Evolutionary conservation across 2,888 invertebrate genomes (phyloP), one percentile per base, ranked within the genome.

Genomic region (Pantelozetes paolii): DNA sequence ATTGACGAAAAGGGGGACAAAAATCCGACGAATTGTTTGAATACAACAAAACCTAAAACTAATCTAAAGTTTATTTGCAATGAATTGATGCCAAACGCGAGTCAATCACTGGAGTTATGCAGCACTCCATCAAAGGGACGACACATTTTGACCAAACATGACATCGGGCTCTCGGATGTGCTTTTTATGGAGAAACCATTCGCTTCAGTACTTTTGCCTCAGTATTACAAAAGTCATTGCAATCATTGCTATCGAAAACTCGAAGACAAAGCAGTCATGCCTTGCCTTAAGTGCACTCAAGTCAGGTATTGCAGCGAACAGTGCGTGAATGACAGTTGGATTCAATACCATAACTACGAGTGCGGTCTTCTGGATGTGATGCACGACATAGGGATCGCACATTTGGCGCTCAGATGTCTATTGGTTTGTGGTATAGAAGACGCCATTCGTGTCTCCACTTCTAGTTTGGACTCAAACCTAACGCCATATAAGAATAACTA

Each of bases 131-230:
- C 62, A 30, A 62, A 62, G 26, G 62, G 62, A 18, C 28, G 62
- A 2, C 26, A 62, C 18, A 62, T 62, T 32, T 40, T 74, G 75
- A 86, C 90, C 0, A 85, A 83, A 15, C 83, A 84, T 75, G 81
- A 83, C 42, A 84, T 90, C 2, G 81, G 83, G 11, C 84, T 86
- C 67, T 91, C 91, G 0, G 89, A 91, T 78, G 84, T 90, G 0
- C 82, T 96, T 50, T 90, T 93, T 81, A 85, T 88, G 0, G 95
- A 95, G 82, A 87, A 88, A 78, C 90, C 94, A 0, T 90, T 89
- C 81, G 87, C 90, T 0, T 90, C 90, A 82, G 90, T 92, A 1
- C 87, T 76, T 81, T 89, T 81, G 15, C 84, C 86, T 13, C 86
- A 86, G 75, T 81, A 84, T 78, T 82, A 83, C 76, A 80, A 82